Conservation (phyloP, 2,888 invertebrate genomes). For the Apomyelois bistriatella region DNA sequence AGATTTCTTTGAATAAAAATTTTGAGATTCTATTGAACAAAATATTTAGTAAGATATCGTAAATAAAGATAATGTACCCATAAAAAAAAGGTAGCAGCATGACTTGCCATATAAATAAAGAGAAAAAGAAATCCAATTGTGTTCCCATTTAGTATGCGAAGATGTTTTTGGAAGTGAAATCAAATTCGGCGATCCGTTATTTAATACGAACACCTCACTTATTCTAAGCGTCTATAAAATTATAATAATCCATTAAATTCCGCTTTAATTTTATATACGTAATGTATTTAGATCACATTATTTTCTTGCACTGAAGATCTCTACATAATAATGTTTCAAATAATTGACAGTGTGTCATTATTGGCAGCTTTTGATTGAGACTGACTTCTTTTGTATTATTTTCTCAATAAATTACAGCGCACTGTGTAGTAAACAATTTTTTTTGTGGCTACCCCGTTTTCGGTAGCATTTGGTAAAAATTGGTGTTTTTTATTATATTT, state of each 20-base stretch:
- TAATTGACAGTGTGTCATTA: background rate
- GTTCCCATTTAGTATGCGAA: constrained; percentile 7
- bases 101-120: too few species aligned
- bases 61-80: too few species aligned
- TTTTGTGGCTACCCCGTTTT: background rate
- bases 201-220: background rate
- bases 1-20: too few species aligned
- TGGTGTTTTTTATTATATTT: too few species aligned
- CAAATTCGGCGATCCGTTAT: background rate
- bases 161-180: background rate
- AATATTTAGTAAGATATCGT: too few species aligned
- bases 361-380: constrained; percentile 22
- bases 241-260: background rate
- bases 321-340: background rate
- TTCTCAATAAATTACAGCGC: background rate
- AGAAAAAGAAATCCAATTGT: background rate
- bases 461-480: too few species aligned
- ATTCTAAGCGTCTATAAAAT: constrained; percentile 3
- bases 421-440: background rate
- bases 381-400: constrained; percentile 18
- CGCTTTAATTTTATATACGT: too few species aligned
- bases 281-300: background rate
- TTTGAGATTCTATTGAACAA: too few species aligned
- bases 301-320: constrained; percentile 1
- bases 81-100: too few species aligned